Conservation (phyloP, 2,888 invertebrate genomes). For the Linyphia triangularis region DNA sequence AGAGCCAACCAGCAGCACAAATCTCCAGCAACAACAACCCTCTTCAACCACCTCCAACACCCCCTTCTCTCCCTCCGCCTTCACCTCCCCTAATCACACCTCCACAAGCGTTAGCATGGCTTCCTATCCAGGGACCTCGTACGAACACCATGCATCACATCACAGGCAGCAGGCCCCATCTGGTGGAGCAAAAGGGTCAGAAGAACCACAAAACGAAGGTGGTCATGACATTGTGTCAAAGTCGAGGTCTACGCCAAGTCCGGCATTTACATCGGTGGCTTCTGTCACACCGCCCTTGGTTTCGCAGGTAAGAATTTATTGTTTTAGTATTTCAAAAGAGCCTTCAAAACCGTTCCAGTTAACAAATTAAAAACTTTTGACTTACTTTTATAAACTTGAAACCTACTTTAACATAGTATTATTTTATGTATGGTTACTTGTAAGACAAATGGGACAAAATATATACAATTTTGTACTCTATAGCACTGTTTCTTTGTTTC, state of each 20-base stretch:
- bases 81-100: conserved; percentile 67
- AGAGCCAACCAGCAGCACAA: conserved; percentile 25
- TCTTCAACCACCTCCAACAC: conserved; percentile 48
- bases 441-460: too few relatives aligned
- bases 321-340: too few relatives aligned
- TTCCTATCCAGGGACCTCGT: conserved; percentile 56
- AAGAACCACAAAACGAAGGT: conserved; percentile 45
- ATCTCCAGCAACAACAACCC: conserved; percentile 16
- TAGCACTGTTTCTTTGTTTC: too few relatives aligned
- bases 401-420: too few relatives aligned
- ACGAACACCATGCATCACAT: conserved; percentile 42
- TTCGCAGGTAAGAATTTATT: conserved; percentile 45
- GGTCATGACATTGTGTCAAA: conserved; percentile 30
- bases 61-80: conserved; percentile 65
- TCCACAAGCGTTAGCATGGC: conserved; percentile 43
- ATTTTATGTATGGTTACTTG: too few relatives aligned
- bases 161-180: conserved; percentile 19
- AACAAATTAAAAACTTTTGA: too few relatives aligned
- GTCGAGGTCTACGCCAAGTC: conserved; percentile 71
- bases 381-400: too few relatives aligned
- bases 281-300: conserved; percentile 70
- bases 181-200: conserved; percentile 12
- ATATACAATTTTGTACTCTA: too few relatives aligned
- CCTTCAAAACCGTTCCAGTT: too few relatives aligned
- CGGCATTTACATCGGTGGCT: conserved; percentile 65